phyloP scores from a whole-genome alignment of 2,797 vertebrate genomes.

The Tadarida brasiliensis region DNA sequence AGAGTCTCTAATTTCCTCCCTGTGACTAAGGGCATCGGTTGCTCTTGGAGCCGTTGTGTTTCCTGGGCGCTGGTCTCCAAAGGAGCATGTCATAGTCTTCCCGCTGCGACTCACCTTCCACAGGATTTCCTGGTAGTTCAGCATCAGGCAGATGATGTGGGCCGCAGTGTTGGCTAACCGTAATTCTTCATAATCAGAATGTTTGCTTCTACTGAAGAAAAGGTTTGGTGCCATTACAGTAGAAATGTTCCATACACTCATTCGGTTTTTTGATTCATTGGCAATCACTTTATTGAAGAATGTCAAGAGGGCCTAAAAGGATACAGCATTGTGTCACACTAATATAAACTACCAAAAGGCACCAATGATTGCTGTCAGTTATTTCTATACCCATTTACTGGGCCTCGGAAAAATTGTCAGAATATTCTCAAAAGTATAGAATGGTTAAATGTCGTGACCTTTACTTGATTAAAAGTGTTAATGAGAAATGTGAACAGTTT shows the following conservation, averaged over 20 bases:
- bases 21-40: rapidly evolving
- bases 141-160: constrained; percentile 93
- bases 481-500: not conserved
- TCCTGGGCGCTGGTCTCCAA: not conserved
- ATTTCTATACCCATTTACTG: not conserved
- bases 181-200: constrained; percentile 92
- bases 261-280: constrained; percentile 95
- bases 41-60: rapidly evolving
- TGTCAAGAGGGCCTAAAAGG: constrained; percentile 92
- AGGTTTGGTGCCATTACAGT: constrained; percentile 98
- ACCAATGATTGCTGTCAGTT: rapidly evolving
- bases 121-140: constrained; percentile 95
- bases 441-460: not conserved
- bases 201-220: constrained; percentile 92
- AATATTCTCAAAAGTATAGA: not conserved
- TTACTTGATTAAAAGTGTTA: not conserved
- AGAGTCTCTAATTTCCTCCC: not conserved
- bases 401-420: not conserved
- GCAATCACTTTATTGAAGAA: constrained; percentile 95
- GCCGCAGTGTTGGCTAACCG: constrained; percentile 92
- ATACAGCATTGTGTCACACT: constrained; percentile 22
- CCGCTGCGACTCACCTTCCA: constrained; percentile 92
- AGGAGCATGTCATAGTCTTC: not conserved
- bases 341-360: not conserved
- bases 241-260: constrained; percentile 98